Conservation (phyloP, 2,888 invertebrate genomes). For the Exocentrus adspersus region DNA sequence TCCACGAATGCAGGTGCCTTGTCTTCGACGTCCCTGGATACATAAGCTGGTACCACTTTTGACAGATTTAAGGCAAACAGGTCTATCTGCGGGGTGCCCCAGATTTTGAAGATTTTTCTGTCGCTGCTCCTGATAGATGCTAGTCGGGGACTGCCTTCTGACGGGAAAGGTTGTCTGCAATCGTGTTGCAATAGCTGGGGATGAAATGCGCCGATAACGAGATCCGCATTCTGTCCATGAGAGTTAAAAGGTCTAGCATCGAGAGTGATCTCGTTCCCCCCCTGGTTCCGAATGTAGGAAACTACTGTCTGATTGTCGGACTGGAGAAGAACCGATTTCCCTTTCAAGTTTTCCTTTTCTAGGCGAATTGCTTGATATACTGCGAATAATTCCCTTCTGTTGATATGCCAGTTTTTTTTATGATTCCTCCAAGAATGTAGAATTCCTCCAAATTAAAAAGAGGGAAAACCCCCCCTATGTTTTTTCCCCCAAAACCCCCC, state of each 20-base stretch:
- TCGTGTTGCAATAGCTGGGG: slow-evolving; percentile 8
- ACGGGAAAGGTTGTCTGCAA: slow-evolving; percentile 10
- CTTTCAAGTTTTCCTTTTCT: too few species aligned
- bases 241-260: not conserved
- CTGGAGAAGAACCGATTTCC: too few species aligned
- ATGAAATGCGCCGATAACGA: slow-evolving; percentile 3
- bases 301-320: slow-evolving; percentile 29
- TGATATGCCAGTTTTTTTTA: slow-evolving; percentile 27
- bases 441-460: too few species aligned
- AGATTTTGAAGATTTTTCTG: slow-evolving; percentile 10
- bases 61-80: slow-evolving; percentile 32
- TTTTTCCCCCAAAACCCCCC: too few species aligned
- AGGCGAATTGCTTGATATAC: slow-evolving; percentile 17
- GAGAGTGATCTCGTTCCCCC: slow-evolving; percentile 20
- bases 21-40: slow-evolving; percentile 22
- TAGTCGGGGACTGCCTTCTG: not conserved
- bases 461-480: too few species aligned
- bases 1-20: slow-evolving; percentile 23
- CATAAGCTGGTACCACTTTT: slow-evolving; percentile 32
- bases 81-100: slow-evolving; percentile 35
- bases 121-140: not conserved
- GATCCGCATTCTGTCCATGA: not conserved
- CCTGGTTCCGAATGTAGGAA: slow-evolving; percentile 25
- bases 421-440: too few species aligned
- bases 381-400: slow-evolving; percentile 27